These are phyloP conservation scores for Lagopus muta DNA, from an alignment of 2,113 vertebrate genomes.

Conservation along the genomic window DNA sequence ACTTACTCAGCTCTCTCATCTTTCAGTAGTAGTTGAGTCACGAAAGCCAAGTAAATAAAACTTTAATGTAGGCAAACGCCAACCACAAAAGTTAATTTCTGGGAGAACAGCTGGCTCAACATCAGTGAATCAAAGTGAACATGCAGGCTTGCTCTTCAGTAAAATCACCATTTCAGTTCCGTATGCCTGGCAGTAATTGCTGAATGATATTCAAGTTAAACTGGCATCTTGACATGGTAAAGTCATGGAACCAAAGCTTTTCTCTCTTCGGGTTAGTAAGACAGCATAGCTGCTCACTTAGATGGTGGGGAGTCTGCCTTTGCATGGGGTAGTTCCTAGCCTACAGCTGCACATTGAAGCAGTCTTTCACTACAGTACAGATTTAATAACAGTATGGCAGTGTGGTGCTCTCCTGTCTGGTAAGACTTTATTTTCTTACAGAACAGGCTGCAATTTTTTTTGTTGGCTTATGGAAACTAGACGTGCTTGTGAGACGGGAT, in stretches of 20 bases:
- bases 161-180: neutral
- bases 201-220: neutral
- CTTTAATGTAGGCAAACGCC: neutral
- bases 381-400: neutral
- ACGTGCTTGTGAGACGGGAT: neutral
- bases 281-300: neutral
- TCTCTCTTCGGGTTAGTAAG: rapidly evolving
- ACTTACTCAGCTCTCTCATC: neutral
- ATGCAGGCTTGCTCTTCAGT: neutral
- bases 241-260: rapidly evolving
- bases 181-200: neutral
- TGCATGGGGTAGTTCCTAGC: neutral
- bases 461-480: neutral
- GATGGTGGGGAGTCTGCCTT: neutral
- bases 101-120: neutral
- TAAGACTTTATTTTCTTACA: neutral
- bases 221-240: neutral
- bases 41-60: neutral
- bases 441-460: rapidly evolving
- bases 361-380: neutral
- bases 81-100: neutral
- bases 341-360: neutral
- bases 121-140: neutral
- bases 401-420: neutral
- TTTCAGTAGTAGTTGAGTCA: neutral